These are phyloP conservation scores for Tetropium fuscum DNA, from an alignment of 2,888 invertebrate species.

Conservation along the genomic window DNA sequence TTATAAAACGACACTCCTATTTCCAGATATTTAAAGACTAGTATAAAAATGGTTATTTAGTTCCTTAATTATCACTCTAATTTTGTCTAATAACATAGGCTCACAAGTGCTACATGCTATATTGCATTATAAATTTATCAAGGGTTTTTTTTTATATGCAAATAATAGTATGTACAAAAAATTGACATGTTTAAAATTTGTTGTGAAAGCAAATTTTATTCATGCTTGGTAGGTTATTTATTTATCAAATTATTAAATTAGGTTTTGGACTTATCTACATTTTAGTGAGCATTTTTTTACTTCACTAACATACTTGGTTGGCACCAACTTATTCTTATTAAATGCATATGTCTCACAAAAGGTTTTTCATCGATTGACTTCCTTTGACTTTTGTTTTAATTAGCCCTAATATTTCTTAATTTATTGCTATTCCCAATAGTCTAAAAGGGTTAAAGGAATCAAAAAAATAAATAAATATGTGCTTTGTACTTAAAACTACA, in stretches of 20 bases:
- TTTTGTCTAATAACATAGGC: slow-evolving; percentile 46
- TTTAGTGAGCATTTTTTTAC: slow-evolving; percentile 61
- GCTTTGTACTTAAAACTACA: slow-evolving; percentile 27
- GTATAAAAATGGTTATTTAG: slow-evolving; percentile 46
- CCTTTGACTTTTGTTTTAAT: slow-evolving; percentile 6
- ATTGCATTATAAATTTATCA: slow-evolving; percentile 48
- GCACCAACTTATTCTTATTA: slow-evolving; percentile 53
- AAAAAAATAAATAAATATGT: slow-evolving; percentile 26
- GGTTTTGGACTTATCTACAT: slow-evolving; percentile 56
- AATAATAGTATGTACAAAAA: slow-evolving; percentile 49
- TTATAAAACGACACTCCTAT: slow-evolving; percentile 39
- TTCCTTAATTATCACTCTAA: slow-evolving; percentile 43
- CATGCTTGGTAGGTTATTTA: slow-evolving; percentile 27
- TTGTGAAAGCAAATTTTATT: slow-evolving; percentile 26
- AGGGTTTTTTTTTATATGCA: slow-evolving; percentile 39
- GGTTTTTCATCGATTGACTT: slow-evolving; percentile 18
- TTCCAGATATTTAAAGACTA: slow-evolving; percentile 39
- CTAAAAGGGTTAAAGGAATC: slow-evolving; percentile 22
- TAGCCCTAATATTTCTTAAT: slow-evolving; percentile 16
- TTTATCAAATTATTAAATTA: slow-evolving; percentile 47
- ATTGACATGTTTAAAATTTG: slow-evolving; percentile 23
- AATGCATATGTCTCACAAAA: slow-evolving; percentile 36
- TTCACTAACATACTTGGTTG: slow-evolving; percentile 58
- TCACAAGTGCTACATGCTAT: slow-evolving; percentile 42
- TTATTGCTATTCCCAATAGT: slow-evolving; percentile 28